Conservation (phyloP, 1,140 invertebrate species). For the Penaeus japonicus region DNA sequence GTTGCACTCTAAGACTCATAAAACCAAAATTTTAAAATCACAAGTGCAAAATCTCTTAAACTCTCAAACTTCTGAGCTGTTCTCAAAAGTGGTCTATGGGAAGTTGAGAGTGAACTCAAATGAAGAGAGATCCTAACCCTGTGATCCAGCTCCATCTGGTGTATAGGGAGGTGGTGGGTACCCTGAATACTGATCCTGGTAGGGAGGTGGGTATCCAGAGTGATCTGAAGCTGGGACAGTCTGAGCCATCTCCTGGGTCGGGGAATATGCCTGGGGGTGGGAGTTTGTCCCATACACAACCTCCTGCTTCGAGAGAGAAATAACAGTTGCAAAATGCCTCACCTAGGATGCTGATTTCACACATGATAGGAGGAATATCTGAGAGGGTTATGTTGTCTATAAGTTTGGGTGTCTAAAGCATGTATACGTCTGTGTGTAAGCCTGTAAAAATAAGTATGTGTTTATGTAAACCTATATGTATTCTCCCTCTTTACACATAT, state of each 20-base stretch:
- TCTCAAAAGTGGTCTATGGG: too few species aligned
- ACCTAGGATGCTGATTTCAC: not conserved
- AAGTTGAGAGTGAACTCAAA: not conserved
- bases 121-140: conserved; percentile 33
- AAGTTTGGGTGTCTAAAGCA: too few species aligned
- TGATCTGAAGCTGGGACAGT: conserved; percentile 10
- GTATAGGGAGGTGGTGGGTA: conserved; percentile 60
- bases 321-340: conserved; percentile 62
- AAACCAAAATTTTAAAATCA: too few species aligned
- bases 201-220: conserved; percentile 32
- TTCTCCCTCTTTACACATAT: too few species aligned
- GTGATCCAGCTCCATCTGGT: conserved; percentile 59
- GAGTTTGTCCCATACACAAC: conserved; percentile 29
- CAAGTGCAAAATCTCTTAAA: too few species aligned
- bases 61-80: too few species aligned
- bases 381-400: too few species aligned
- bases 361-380: too few species aligned
- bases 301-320: not conserved
- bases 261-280: conserved; percentile 45
- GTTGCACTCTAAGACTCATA: too few species aligned
- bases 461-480: too few species aligned
- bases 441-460: too few species aligned
- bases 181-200: conserved; percentile 60
- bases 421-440: too few species aligned
- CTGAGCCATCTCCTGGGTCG: conserved; percentile 41